Base-by-base conservation (phyloP, 1,140 invertebrate genomes). In the Asbolus verrucosus region DNA sequence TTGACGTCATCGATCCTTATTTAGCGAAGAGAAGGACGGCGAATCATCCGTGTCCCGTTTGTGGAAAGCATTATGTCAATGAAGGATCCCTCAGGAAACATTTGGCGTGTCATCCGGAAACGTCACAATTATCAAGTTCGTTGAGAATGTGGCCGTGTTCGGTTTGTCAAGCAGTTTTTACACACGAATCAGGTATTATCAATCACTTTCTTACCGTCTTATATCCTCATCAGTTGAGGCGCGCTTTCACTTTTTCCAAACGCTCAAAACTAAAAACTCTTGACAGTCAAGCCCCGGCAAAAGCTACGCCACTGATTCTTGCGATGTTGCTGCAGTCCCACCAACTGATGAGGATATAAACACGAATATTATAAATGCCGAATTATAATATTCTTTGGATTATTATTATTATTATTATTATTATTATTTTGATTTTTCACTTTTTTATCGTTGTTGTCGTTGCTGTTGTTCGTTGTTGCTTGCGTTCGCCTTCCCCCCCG, bases 61-160 rank as follows among this genome's bases (percentile, higher is more conserved):
- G 95, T 82, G 94, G 94, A 66, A 96, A 96, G 82, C 93, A 95
- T 82, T 97, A 96, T 83, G 94, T 96, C 73, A 97, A 96, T 83
- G 94, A 97, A 83, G 94, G 94, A 71, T 95, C 93, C 71, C 84
- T 96, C 69, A 88, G 94, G 75, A 96, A 96, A 82, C 95, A 97
- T 83, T 86, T 96, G 74, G 92, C 93, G 63, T 94, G 93, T 79
- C 94, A 97, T 84, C 94, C 94, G 11, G 94, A 96, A 86, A 94
- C 93, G 39, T 89, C 90, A 72, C 94, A 95, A 81, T 87, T 95
- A 39, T 91, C 92, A 74, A 92, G 90, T 76, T 91, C 91, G 70
- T 86, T 96, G 50, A 86, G 94, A 78, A 96, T 96, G 94, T 95
- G 94, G 93, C 94, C 94, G 9, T 96, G 94, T 83, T 94, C 92